Percentiles rank a stretch among this genome's conserved stretches.
These are phyloP conservation scores for Galendromus occidentalis DNA, from an alignment of 1,140 invertebrate genomes.

Conservation along the genomic window DNA sequence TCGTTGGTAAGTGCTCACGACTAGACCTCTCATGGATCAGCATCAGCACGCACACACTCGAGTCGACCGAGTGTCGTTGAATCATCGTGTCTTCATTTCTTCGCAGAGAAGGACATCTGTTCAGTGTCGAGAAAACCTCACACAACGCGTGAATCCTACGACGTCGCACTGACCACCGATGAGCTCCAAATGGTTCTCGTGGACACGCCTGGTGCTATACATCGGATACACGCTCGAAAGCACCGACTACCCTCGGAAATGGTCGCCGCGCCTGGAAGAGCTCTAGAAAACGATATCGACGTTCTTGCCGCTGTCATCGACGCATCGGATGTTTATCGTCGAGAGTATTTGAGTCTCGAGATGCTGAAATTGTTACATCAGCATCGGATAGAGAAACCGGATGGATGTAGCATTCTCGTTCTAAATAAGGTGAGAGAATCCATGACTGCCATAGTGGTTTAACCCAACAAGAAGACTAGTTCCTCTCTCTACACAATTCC, in stretches of 20 bases:
- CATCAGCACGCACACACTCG: neutral
- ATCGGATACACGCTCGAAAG: slow-evolving; percentile 13
- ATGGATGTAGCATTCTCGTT: slow-evolving; percentile 54
- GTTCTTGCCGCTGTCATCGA: slow-evolving; percentile 68
- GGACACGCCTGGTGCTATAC: slow-evolving; percentile 18
- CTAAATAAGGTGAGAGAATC: too few relatives aligned
- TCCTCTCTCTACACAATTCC: too few relatives aligned
- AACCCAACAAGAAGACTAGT: slow-evolving; percentile 55
- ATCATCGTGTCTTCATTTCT: neutral
- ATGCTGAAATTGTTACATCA: slow-evolving; percentile 36
- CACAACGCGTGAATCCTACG: slow-evolving; percentile 52
- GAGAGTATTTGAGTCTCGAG: slow-evolving; percentile 36
- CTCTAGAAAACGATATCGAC: slow-evolving; percentile 48
- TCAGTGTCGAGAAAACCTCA: slow-evolving; percentile 70
- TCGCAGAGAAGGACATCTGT: slow-evolving; percentile 43
- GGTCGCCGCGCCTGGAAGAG: slow-evolving; percentile 36
- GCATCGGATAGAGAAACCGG: slow-evolving; percentile 25
- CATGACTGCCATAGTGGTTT: too few relatives aligned
- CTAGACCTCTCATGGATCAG: too few relatives aligned
- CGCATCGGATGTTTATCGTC: slow-evolving; percentile 46
- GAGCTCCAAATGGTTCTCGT: slow-evolving; percentile 52
- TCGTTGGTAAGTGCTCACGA: slow-evolving; percentile 37
- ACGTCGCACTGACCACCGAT: slow-evolving; percentile 46
- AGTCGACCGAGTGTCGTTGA: too few relatives aligned
- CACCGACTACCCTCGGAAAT: slow-evolving; percentile 37